phyloP scores from a whole-genome alignment of 2,888 invertebrate species.

The Uloborus plumipes region DNA sequence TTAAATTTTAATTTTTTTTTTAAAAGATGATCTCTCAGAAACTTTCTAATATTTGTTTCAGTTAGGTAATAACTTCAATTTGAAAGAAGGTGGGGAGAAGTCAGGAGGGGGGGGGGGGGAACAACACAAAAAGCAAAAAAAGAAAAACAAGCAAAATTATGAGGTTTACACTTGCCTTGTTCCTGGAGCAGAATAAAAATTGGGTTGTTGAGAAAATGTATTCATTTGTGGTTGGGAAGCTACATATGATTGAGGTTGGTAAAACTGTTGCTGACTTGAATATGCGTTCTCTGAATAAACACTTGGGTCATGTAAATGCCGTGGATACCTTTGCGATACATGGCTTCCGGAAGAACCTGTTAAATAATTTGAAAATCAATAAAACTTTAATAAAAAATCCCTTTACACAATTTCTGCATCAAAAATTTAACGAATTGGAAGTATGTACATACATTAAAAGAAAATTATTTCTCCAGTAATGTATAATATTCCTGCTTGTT shows the following conservation, averaged over 20 bases:
- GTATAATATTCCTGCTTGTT: too few relatives aligned
- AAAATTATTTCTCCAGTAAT: too few relatives aligned
- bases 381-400: too few relatives aligned
- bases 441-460: too few relatives aligned
- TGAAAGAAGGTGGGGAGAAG: too few relatives aligned
- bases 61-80: too few relatives aligned
- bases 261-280: constrained; percentile 15
- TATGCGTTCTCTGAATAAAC: constrained; percentile 57
- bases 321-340: constrained; percentile 70
- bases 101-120: not conserved
- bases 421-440: too few relatives aligned
- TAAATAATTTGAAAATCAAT: not conserved
- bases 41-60: too few relatives aligned
- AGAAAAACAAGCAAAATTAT: not conserved
- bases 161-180: constrained; percentile 13
- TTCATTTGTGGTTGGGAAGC: constrained; percentile 28
- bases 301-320: constrained; percentile 66
- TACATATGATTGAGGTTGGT: constrained; percentile 30
- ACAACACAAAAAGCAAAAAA: not conserved
- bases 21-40: too few relatives aligned
- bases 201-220: constrained; percentile 21
- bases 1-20: too few relatives aligned
- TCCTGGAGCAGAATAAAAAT: constrained; percentile 28
- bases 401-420: too few relatives aligned
- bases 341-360: constrained; percentile 58